Evolutionary conservation across 1,140 invertebrate species (phyloP).

Genomic region (Cyclina sinensis): DNA sequence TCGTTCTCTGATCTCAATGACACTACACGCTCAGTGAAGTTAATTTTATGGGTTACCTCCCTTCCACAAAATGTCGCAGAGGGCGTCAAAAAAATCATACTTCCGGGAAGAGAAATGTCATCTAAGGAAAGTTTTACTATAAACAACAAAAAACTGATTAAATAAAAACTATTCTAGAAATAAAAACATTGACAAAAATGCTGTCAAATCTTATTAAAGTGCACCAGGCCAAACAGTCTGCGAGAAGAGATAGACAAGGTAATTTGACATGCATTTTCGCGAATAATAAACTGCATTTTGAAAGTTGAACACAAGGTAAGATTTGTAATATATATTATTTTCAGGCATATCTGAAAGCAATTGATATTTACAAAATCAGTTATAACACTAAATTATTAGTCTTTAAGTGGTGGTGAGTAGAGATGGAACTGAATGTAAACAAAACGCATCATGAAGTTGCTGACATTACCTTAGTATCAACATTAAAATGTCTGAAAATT

Average conservation of each 20-base stretch:
- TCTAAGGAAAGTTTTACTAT: not conserved
- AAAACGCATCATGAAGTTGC: no score
- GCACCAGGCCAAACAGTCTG: slow-evolving; percentile 92
- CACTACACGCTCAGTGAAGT: not conserved
- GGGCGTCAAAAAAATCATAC: slow-evolving; percentile 16
- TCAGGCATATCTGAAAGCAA: no score
- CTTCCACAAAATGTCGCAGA: slow-evolving; percentile 23
- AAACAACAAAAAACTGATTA: not conserved
- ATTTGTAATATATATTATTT: no score
- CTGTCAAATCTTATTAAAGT: slow-evolving; percentile 95
- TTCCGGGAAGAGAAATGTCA: slow-evolving; percentile 27
- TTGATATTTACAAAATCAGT: no score
- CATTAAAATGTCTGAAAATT: no score
- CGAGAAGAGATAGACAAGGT: slow-evolving; percentile 95
- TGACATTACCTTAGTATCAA: no score
- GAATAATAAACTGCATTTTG: no score
- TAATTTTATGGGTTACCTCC: not conserved
- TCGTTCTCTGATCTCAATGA: not conserved
- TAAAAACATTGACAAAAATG: slow-evolving; percentile 88
- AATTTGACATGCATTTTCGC: slow-evolving; percentile 72
- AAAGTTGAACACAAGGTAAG: no score
- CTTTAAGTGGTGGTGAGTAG: no score
- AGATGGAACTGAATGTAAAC: no score
- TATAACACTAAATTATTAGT: no score
- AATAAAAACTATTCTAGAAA: not conserved